Base-by-base conservation (phyloP, 2,797 vertebrate species). In the Xyrichtys novacula region DNA sequence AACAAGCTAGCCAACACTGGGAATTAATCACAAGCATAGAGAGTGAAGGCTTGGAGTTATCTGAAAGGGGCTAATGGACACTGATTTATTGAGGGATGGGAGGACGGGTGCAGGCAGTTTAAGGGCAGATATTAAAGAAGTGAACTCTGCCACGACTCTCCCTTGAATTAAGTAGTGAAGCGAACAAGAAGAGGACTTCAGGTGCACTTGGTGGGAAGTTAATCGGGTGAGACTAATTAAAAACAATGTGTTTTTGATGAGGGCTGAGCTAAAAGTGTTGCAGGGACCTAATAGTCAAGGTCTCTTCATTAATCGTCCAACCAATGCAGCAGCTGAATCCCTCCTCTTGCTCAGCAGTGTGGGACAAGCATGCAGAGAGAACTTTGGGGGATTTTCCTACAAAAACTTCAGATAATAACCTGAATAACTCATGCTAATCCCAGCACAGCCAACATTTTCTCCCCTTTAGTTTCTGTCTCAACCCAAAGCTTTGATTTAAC, bases 1-100 rank as follows among this genome's bases (percentile, higher is more conserved):
- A 79, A 90, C 69, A 80, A 88, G 87, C 85, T 57, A 67, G 7
- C 67, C 68, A 82, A 84, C 74, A 79, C 34, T 23, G 47, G 79
- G 85, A 85, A 87, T 83, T 79, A 91, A 86, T 86, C 76, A 87
- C 83, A 81, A 83, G 85, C 74, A 50, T 28, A 69, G 64, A 80
- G 72, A 73, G 80, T 50, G 71, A 59, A 72, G 74, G 83, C 56
- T 71, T 5, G 47, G 65, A 70, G 76, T 76, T 61, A 60, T 71
- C 39, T 67, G 46, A 31, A 64, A 56, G 60, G 79, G 50, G 60
- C 76, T 83, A 81, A 84, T 61, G 48, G 80, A 57, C 42, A 28
- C 47, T 74, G 80, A 84, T 87, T 71, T 66, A 70, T 28, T 61
- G 60, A n/a, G 38, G 40, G 58, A n/a, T 7, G 19, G 7, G n/a